Conservation (phyloP, 2,888 invertebrate species). For the Drosophila helvetica region DNA sequence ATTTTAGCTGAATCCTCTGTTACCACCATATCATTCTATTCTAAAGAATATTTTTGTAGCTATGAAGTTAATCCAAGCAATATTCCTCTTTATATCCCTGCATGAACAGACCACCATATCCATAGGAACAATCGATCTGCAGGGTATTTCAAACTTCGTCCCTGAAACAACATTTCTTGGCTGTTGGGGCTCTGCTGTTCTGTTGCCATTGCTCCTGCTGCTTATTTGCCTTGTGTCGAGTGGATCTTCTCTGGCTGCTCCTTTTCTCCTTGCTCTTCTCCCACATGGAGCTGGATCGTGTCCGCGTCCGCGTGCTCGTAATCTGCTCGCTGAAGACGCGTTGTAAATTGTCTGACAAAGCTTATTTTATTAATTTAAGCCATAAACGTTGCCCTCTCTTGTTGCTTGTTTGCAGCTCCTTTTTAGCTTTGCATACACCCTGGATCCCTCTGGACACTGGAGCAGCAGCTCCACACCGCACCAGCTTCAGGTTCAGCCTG, state of each 20-base stretch:
- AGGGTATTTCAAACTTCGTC: neutral
- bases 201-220: neutral
- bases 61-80: too few species aligned
- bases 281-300: conserved; percentile 49
- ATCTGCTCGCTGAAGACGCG: conserved; percentile 82
- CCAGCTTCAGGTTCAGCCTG: conserved; percentile 24
- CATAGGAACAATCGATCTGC: neutral
- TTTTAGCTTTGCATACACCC: conserved; percentile 54
- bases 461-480: conserved; percentile 14
- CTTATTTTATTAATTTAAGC: conserved; percentile 82
- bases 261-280: conserved; percentile 2
- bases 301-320: conserved; percentile 74
- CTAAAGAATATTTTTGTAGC: too few species aligned
- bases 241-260: neutral
- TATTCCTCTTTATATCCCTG: too few species aligned
- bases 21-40: too few species aligned
- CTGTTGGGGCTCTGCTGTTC: neutral
- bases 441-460: neutral
- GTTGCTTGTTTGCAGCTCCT: conserved; percentile 49
- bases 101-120: too few species aligned
- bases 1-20: too few species aligned
- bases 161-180: neutral
- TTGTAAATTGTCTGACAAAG: conserved; percentile 82
- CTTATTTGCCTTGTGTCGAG: neutral
- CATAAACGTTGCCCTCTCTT: conserved; percentile 70